A percentile compares a stretch with the other conserved stretches of the same genome.
These are phyloP conservation scores for Acrocephalus scirpaceus DNA, from an alignment of 2,797 vertebrate genomes.

Conservation along the genomic window DNA sequence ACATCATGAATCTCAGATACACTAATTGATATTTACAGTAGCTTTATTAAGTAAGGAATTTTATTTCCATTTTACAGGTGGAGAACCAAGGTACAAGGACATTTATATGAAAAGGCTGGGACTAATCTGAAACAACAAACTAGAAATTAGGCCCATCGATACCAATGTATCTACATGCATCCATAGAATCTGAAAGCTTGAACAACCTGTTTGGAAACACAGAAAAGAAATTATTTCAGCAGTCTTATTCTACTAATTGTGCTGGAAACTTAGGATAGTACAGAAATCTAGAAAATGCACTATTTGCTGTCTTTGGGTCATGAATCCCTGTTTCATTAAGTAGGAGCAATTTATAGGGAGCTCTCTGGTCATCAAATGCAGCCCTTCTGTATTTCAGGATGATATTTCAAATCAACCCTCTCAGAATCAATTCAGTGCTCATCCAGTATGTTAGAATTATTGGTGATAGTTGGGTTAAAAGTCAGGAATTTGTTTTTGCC, in stretches of 20 bases:
- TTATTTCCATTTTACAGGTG: not conserved
- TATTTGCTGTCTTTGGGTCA: not conserved
- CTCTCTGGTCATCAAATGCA: not conserved
- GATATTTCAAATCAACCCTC: not conserved
- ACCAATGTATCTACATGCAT: not conserved
- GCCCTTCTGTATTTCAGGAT: not conserved
- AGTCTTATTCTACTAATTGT: not conserved
- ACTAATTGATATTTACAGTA: not conserved
- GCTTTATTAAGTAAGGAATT: not conserved
- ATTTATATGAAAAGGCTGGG: not conserved
- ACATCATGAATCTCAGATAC: not conserved
- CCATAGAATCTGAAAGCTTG: not conserved
- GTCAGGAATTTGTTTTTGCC: not conserved
- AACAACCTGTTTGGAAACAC: not conserved
- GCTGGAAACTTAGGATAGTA: not conserved
- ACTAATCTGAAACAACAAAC: not conserved
- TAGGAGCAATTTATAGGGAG: not conserved
- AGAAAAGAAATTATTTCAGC: not conserved
- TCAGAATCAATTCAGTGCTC: not conserved
- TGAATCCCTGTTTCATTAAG: not conserved
- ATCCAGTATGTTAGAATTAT: not conserved
- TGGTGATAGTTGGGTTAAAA: not conserved
- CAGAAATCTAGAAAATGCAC: not conserved
- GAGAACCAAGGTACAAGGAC: not conserved
- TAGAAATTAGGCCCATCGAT: fast-evolving